Evolutionary conservation across 2,113 vertebrate species (phyloP), one percentile per base, ranked within the genome.

Genomic region (Hippolais icterina): DNA sequence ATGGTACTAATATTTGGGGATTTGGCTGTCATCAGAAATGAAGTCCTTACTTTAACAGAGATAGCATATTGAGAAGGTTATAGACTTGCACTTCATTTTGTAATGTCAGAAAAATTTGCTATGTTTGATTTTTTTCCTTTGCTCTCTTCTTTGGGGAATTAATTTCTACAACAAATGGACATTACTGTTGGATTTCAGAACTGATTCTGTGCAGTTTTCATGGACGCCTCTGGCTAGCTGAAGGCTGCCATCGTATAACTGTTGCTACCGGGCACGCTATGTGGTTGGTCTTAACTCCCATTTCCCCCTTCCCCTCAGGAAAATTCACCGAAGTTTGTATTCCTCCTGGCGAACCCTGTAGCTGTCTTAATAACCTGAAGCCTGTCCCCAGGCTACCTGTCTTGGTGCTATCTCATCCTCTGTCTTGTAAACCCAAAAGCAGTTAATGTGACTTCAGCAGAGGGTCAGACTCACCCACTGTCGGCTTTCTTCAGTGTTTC

Each of bases 101-200:
- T 95, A 81, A 95, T 97, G 97, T 98, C 98, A 97, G 89, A 97
- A 97, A 97, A 96, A 97, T 97, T 96, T 97, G 97, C 96, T 96
- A 82, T 76, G 66, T 97, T 98, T 97, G 97, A 97, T 98, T 86
- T 76, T 95, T 94, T 93, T 44, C 35, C 94, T 98, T 97, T 98
- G 95, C 97, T 97, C 93, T 80, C 91, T 97, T 87, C 97, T 84
- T 95, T 49, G 74, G 98, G 97, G 98, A 98, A 97, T 98, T 98
- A 94, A 95, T 92, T 94, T 96, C 96, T 97, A 77, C 96, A 97
- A 96, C 96, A 97, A 97, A 97, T 97, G 97, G 97, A 97, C 97
- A 96, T 96, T 95, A 60, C 89, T 78, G 71, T 76, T 98, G 97
- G 96, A 98, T 97, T 94, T 92, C 33, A 96, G 93, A 96, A 94